These are phyloP conservation scores for Uloborus diversus DNA, from an alignment of 1,140 invertebrate species.

Conservation along the genomic window DNA sequence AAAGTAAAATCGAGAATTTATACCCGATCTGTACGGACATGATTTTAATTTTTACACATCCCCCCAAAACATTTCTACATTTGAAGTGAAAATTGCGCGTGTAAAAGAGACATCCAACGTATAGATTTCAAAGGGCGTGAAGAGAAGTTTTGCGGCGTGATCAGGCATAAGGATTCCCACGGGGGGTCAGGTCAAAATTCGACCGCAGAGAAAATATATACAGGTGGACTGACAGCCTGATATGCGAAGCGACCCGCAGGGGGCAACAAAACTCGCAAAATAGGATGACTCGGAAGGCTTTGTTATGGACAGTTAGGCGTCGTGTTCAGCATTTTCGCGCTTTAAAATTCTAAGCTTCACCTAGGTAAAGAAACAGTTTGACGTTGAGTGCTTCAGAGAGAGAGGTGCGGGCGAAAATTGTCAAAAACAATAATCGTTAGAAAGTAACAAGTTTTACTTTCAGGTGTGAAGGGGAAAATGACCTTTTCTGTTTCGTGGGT, in stretches of 20 bases:
- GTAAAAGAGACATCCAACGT: constrained; percentile 44
- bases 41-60: constrained; percentile 18
- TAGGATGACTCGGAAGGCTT: neutral
- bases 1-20: too few species aligned
- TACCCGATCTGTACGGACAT: too few species aligned
- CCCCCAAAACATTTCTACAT: neutral
- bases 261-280: neutral
- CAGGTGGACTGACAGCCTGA: constrained; percentile 35
- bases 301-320: too few species aligned
- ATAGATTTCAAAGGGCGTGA: neutral
- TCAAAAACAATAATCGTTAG: too few species aligned
- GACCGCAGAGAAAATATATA: constrained; percentile 37
- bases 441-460: too few species aligned
- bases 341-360: too few species aligned
- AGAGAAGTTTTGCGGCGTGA: neutral
- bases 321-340: neutral
- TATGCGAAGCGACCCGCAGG: neutral
- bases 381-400: too few species aligned
- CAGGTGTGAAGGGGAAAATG: too few species aligned
- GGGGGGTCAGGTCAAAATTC: constrained; percentile 44
- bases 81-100: constrained; percentile 27
- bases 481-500: too few species aligned
- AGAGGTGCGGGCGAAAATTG: too few species aligned
- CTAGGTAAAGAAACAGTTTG: too few species aligned
- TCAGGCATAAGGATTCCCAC: neutral